Evolutionary conservation across 2,797 vertebrate genomes (phyloP), one percentile per base, ranked within the genome.

Genomic region (Perodicticus potto): DNA sequence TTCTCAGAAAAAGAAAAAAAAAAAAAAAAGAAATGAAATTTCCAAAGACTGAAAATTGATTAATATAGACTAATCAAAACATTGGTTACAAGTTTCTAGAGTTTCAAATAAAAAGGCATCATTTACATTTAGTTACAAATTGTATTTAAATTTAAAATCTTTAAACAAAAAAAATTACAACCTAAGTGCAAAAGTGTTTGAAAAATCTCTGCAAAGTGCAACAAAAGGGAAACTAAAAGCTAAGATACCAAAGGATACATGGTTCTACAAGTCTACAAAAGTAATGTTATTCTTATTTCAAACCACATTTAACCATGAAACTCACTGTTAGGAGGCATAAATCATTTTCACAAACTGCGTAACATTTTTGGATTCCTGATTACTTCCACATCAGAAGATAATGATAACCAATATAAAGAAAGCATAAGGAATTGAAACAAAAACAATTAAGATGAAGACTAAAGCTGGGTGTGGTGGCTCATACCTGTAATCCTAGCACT

Each of bases 121-220:
- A 65, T n/a, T 72, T 55, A 70, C 7, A 70, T 76, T 65, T 34
- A 86, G 43, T 61, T 76, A 93, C 63, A 89, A 91, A 89, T 3
- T 25, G 27, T 49, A 82, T 20, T 92, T 88, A 93, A 91, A 27
- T 88, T 85, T 83, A 93, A 82, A 94, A 76, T 7, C 40, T 85
- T 95, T 91, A 84, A 81, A 32, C 81, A n/a, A 87, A 96, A 93
- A 55, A 95, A 72, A 63, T 69, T 91, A 89, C 3, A 93, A 86
- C 43, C 43, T 57, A 77, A 32, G 73, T 70, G 17, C 29, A 90
- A 74, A 97, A 67, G 40, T 78, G 82, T 63, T 73, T 95, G 67
- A 67, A 65, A 95, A 95, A 55, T 8, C 7, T 76, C 22, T 45
- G 1, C 74, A 67, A 80, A 32, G 37, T 55, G 67, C 76, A 94